A percentile compares a stretch with the other conserved stretches of the same genome.
These are phyloP conservation scores for Ennomos quercinarius DNA, from an alignment of 2,888 invertebrate genomes.

Conservation along the genomic window DNA sequence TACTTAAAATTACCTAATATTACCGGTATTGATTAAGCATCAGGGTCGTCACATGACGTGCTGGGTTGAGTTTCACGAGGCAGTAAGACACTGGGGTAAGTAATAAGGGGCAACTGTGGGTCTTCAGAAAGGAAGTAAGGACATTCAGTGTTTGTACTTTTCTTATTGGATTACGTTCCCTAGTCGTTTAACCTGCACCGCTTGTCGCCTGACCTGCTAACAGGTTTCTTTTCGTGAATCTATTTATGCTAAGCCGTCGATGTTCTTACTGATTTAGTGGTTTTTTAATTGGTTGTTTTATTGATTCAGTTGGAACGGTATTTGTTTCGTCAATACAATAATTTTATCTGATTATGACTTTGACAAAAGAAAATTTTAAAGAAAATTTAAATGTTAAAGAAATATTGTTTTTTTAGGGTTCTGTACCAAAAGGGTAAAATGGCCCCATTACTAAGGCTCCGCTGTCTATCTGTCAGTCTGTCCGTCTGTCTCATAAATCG, in stretches of 20 bases:
- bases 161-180: constrained; percentile 79
- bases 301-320: not conserved
- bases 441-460: too few relatives aligned
- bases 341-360: too few relatives aligned
- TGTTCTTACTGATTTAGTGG: constrained; percentile 40
- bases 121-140: constrained; percentile 80
- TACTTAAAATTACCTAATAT: constrained; percentile 27
- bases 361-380: too few relatives aligned
- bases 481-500: too few relatives aligned
- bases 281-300: not conserved
- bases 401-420: too few relatives aligned
- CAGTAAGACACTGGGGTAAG: constrained; percentile 82
- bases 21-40: constrained; percentile 44
- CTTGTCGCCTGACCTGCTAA: constrained; percentile 76
- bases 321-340: not conserved
- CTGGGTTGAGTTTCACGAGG: constrained; percentile 54
- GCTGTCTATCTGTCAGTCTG: too few relatives aligned
- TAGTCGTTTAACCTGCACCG: constrained; percentile 79
- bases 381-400: too few relatives aligned
- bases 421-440: too few relatives aligned
- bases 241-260: constrained; percentile 62
- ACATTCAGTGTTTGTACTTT: constrained; percentile 81
- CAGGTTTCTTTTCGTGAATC: constrained; percentile 76
- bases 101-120: constrained; percentile 65
- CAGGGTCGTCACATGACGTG: constrained; percentile 27